These are phyloP conservation scores for Scolanthus callimorphus DNA, from an alignment of 92 coral and sea anemone genomes.

Conservation along the genomic window DNA sequence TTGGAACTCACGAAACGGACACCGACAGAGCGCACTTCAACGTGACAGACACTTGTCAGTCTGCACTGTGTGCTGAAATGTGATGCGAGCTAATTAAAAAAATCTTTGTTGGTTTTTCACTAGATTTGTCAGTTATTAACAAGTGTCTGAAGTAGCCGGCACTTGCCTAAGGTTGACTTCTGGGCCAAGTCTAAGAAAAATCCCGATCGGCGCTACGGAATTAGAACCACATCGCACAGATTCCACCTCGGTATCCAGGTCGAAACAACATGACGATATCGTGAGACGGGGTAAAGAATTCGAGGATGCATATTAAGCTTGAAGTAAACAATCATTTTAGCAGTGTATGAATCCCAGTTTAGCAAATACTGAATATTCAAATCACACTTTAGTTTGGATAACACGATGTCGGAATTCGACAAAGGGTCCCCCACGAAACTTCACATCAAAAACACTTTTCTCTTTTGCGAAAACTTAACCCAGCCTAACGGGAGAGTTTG, in stretches of 20 bases:
- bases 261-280: no score
- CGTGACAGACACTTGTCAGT: constrained; percentile 39
- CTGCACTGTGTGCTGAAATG: constrained; percentile 56
- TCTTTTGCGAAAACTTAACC: no score
- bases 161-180: background rate
- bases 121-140: constrained; percentile 96
- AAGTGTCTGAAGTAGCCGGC: constrained; percentile 87
- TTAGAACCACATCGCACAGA: no score
- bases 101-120: constrained; percentile 95
- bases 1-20: constrained; percentile 21
- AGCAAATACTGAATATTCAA: constrained; percentile 75
- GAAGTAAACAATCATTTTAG: constrained; percentile 47
- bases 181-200: no score
- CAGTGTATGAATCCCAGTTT: constrained; percentile 55
- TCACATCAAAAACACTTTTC: background rate
- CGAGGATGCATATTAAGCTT: constrained; percentile 10
- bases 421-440: background rate
- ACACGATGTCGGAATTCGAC: constrained; percentile 20
- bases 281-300: no score
- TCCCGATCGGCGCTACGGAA: no score
- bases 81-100: constrained; percentile 84
- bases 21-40: constrained; percentile 21
- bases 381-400: constrained; percentile 22
- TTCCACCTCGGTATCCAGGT: no score
- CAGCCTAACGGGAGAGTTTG: no score